Percentiles rank a stretch among this genome's conserved stretches.
Conservation (phyloP, 2,888 invertebrate genomes). For the Beris chalybata region DNA sequence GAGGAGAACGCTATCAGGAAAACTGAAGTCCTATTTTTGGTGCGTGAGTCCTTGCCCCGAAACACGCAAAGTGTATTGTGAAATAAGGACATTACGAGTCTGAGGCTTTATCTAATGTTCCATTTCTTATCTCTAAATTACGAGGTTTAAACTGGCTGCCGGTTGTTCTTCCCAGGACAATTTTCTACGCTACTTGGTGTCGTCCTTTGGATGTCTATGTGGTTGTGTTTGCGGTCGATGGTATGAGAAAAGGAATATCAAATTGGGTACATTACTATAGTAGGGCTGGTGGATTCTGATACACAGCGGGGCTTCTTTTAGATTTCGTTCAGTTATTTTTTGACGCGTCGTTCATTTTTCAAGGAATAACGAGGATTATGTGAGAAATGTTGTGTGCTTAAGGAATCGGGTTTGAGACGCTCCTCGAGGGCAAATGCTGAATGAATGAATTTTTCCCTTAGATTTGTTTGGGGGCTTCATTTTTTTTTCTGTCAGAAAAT, state of each 20-base stretch:
- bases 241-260: background rate
- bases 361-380: slow-evolving; percentile 33
- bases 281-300: background rate
- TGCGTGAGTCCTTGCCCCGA: background rate
- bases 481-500: too few relatives aligned
- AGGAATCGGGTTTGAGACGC: background rate
- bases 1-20: too few relatives aligned
- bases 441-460: background rate
- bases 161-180: slow-evolving; percentile 1
- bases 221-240: background rate
- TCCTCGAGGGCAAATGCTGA: background rate
- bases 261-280: background rate
- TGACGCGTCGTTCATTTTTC: slow-evolving; percentile 21
- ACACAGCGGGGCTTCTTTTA: background rate
- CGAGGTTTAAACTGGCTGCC: slow-evolving; percentile 29
- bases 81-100: slow-evolving; percentile 30
- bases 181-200: background rate
- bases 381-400: slow-evolving; percentile 29
- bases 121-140: slow-evolving; percentile 33
- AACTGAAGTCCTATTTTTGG: too few relatives aligned
- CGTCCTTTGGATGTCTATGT: background rate
- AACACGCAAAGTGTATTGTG: slow-evolving; percentile 21
- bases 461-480: too few relatives aligned
- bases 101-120: slow-evolving; percentile 32
- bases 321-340: slow-evolving; percentile 9